A percentile compares a stretch with the other conserved stretches of the same genome.
Conservation (phyloP, 2,888 invertebrate genomes). For the Pristionchus exspectatus region DNA sequence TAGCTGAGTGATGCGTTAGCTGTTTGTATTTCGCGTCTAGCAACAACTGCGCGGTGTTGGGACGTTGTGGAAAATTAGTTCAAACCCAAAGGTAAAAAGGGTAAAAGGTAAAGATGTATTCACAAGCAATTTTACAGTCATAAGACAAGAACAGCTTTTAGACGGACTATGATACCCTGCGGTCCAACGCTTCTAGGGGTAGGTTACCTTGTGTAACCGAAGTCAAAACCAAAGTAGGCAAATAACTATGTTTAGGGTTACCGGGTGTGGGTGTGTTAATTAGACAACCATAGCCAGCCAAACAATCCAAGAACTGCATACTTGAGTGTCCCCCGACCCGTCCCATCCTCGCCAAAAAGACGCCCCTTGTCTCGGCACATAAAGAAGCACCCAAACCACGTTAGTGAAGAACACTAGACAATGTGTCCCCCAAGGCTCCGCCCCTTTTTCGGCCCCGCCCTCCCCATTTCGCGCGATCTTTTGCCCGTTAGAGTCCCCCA, state of each 20-base stretch:
- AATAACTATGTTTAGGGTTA: no score
- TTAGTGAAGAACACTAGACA: conserved; percentile 26
- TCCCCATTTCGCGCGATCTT: neutral
- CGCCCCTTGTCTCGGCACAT: neutral
- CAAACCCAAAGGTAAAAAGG: no score
- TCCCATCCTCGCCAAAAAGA: neutral
- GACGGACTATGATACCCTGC: no score
- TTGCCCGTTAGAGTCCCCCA: neutral
- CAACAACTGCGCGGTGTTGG: no score
- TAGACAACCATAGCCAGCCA: neutral
- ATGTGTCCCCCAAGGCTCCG: neutral
- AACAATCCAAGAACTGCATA: neutral
- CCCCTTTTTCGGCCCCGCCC: neutral
- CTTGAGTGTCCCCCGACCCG: neutral
- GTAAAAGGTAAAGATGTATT: no score
- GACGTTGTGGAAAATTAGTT: no score
- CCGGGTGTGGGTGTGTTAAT: no score
- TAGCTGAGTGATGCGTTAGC: neutral
- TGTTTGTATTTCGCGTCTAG: neutral
- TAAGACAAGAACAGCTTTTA: no score
- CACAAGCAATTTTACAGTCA: no score
- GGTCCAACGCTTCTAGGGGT: no score
- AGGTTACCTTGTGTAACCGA: no score
- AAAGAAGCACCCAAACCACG: neutral
- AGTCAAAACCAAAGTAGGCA: no score